Base-by-base conservation (phyloP, 2,797 vertebrate genomes). In the Octomys mimax region DNA sequence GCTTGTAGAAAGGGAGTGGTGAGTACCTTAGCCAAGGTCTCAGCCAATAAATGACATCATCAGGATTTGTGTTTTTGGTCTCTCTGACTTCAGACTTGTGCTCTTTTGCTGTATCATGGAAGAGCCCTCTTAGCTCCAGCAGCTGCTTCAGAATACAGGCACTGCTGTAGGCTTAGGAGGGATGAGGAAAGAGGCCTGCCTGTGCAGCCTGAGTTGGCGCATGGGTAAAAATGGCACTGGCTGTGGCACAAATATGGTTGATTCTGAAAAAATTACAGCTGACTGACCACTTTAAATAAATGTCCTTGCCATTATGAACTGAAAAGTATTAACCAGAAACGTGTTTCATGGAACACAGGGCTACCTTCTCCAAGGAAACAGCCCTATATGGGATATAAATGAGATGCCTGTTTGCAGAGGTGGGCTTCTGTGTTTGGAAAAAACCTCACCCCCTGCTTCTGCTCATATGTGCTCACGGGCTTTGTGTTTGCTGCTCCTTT, bases 241-340 rank as follows among this genome's bases (percentile, higher is more conserved):
- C 79, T 73, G 6, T 59, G 21, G 4, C 42, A 11, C 85, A 66
- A 52, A 6, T 73, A 64, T 46, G 66, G n/a, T 24, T 66, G n/a
- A 92, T 66, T 83, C 21, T 88, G 46, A 6, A 46, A n/a, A 83
- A 79, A 83, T n/a, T 12, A 19, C n/a, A 36, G 19, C 9, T 71
- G 59, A 75, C n/a, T 46, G 33, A 89, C 42, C 82, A 49, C 78
- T 95, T 95, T 78, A 92, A 88, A 83, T 66, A 71, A 28, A 77
- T 52, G 61, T 49, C 49, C n/a, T 83, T 81, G 26, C 79, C 61
- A 61, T 3, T 54, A 36, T 71, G 36, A 90, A 78, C 75, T 87
- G 62, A 89, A 79, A 93, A 59, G 16, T 52, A 82, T 71, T 96
- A 82, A 91, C 64, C 39, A 22, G 42, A 87, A 93, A 7, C 78